These are phyloP conservation scores for Hippocampus comes DNA, from an alignment of 2,113 vertebrate genomes.

Conservation along the genomic window DNA sequence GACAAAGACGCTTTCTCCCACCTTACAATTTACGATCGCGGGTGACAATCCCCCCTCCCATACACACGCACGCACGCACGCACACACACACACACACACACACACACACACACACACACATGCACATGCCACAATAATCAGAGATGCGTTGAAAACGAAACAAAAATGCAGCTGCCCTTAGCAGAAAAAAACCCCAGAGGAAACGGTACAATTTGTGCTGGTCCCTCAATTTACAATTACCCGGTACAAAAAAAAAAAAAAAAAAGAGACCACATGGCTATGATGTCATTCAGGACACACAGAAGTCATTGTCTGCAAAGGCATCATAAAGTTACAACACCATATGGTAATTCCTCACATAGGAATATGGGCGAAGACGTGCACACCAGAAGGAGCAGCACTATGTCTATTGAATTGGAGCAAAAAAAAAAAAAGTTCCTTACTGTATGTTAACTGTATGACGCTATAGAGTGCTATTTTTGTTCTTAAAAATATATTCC, in stretches of 20 bases:
- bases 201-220: constrained; percentile 10
- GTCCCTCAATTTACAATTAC: background rate
- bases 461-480: too few relatives aligned
- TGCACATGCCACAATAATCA: constrained; percentile 20
- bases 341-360: too few relatives aligned
- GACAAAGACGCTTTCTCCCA: constrained; percentile 49
- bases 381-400: too few relatives aligned
- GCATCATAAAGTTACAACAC: too few relatives aligned
- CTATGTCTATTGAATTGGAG: too few relatives aligned
- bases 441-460: too few relatives aligned
- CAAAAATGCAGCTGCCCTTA: constrained; percentile 40
- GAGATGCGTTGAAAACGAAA: constrained; percentile 14
- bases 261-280: background rate
- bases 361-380: too few relatives aligned
- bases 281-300: too few relatives aligned
- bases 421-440: too few relatives aligned
- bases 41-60: constrained; percentile 23
- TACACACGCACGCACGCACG: background rate
- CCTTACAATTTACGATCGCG: constrained; percentile 52
- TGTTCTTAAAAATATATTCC: too few relatives aligned
- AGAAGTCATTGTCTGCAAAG: too few relatives aligned
- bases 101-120: too few relatives aligned
- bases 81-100: background rate
- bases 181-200: background rate
- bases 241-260: background rate